A percentile compares a stretch with the other conserved stretches of the same genome.
Evolutionary conservation across 2,797 vertebrate species (phyloP).

Genomic region (Oreortyx pictus): DNA sequence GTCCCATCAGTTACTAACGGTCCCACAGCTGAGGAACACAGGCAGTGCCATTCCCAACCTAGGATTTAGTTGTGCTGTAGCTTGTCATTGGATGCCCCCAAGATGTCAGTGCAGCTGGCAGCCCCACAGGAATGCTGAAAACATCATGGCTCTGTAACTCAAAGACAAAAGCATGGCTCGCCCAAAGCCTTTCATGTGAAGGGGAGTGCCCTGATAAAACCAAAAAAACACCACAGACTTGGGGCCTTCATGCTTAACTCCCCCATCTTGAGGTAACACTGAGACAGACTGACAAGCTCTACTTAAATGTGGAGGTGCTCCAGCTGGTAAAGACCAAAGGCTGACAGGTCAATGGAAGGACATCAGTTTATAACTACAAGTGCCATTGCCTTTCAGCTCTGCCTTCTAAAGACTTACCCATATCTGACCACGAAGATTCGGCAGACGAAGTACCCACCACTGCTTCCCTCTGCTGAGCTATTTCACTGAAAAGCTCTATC

Average conservation of each 20-base stretch:
- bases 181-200: background rate
- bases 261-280: background rate
- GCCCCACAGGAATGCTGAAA: background rate
- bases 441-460: background rate
- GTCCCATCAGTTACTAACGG: background rate
- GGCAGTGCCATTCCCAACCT: background rate
- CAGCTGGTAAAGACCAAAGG: background rate
- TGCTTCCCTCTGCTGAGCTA: background rate
- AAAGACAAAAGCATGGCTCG: background rate
- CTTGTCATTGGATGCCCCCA: background rate
- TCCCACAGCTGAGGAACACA: fast-evolving
- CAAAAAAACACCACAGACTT: background rate
- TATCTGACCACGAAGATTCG: background rate
- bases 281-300: background rate
- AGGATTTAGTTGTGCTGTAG: background rate
- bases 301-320: background rate
- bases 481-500: background rate
- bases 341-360: background rate
- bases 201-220: background rate
- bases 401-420: background rate
- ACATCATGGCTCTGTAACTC: background rate
- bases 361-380: background rate
- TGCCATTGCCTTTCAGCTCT: background rate
- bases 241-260: background rate
- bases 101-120: background rate